Percentiles rank a stretch among this genome's conserved stretches.
Evolutionary conservation across 2,888 invertebrate species (phyloP).

Genomic region (Seira musarum): DNA sequence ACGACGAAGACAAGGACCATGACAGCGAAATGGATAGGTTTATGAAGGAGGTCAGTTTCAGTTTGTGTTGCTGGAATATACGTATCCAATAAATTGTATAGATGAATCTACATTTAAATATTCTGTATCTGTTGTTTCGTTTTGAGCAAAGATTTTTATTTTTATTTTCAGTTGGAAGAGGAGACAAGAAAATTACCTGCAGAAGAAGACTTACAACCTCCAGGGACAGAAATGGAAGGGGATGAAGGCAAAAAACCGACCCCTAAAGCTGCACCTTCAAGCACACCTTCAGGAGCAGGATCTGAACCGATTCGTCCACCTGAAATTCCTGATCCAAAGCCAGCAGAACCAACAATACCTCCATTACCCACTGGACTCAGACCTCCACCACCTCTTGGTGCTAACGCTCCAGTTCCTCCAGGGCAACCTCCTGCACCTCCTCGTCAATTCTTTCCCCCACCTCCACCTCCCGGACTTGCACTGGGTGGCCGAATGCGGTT

Average conservation of each 20-base stretch:
- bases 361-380: not conserved
- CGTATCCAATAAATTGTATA: not conserved
- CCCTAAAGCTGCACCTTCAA: constrained; percentile 37
- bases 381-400: constrained; percentile 29
- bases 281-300: constrained; percentile 48
- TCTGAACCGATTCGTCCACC: constrained; percentile 71
- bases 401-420: constrained; percentile 41
- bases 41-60: constrained; percentile 80
- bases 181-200: constrained; percentile 87
- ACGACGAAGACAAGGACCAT: constrained; percentile 73
- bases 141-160: constrained; percentile 22
- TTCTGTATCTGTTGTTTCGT: too few species aligned
- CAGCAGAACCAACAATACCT: not conserved
- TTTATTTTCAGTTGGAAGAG: constrained; percentile 76
- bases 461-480: constrained; percentile 55
- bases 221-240: constrained; percentile 61
- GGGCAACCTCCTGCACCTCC: constrained; percentile 57
- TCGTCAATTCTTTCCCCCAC: constrained; percentile 50
- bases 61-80: too few species aligned
- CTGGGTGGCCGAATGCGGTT: constrained; percentile 70
- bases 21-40: constrained; percentile 90
- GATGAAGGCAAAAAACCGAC: constrained; percentile 21
- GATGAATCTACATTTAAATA: too few species aligned
- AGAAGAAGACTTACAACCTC: constrained; percentile 73
- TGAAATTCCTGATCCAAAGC: constrained; percentile 70